phyloP scores from a whole-genome alignment of 2,113 vertebrate species.

The Eulacestoma nigropectus region DNA sequence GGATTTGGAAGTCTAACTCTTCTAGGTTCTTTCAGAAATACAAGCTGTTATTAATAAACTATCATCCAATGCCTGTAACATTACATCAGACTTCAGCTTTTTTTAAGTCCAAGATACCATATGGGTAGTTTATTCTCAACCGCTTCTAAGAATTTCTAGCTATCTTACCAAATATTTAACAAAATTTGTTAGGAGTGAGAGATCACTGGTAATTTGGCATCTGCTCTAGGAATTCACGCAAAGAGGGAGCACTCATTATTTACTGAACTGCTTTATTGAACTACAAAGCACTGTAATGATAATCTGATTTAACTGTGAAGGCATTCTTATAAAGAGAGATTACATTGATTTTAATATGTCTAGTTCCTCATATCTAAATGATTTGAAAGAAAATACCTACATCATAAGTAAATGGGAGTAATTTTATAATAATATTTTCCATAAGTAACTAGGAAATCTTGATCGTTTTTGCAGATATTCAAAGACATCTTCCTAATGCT shows the following conservation, averaged over 20 bases:
- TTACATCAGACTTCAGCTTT: constrained; percentile 45
- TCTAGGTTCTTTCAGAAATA: constrained; percentile 24
- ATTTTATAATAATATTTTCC: neutral
- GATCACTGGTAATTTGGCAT: neutral
- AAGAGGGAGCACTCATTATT: neutral
- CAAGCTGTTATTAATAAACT: constrained; percentile 54
- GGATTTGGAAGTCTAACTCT: constrained; percentile 2
- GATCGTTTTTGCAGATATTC: neutral
- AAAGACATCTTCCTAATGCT: neutral
- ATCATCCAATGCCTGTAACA: constrained; percentile 11
- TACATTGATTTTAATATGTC: neutral
- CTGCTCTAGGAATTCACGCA: neutral
- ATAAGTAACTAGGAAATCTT: neutral
- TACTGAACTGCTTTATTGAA: neutral
- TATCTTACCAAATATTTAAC: constrained; percentile 6
- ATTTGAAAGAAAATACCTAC: neutral
- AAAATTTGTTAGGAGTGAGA: neutral
- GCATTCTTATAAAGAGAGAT: neutral
- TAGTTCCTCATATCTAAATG: neutral
- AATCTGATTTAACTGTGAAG: neutral
- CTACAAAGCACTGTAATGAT: neutral
- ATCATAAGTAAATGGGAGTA: neutral
- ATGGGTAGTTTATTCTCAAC: constrained; percentile 21
- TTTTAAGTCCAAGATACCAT: constrained; percentile 29
- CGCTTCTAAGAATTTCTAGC: neutral